Evolutionary conservation across 1,140 invertebrate species (phyloP).

Genomic region (Procambarus clarkii): DNA sequence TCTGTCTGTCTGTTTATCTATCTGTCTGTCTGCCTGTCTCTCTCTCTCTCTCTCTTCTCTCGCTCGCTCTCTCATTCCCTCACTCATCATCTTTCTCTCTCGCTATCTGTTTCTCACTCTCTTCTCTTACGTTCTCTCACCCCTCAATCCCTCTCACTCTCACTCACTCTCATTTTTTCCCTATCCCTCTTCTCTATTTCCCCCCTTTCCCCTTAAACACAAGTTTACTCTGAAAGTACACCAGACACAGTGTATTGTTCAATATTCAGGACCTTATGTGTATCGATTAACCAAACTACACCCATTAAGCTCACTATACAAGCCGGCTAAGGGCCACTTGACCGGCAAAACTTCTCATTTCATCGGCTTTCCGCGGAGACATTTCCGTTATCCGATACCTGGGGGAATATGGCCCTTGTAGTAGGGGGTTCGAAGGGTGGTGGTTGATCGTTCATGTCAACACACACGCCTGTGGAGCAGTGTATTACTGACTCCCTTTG

Average conservation of each 20-base stretch:
- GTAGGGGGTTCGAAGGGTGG: background rate
- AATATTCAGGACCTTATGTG: background rate
- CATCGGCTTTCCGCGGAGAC: background rate
- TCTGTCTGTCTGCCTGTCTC: background rate
- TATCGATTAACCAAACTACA: background rate
- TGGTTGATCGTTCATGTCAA: background rate
- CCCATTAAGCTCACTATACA: background rate
- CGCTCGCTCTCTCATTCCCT: background rate
- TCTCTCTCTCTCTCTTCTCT: background rate
- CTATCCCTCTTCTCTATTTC: background rate
- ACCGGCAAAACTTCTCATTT: background rate
- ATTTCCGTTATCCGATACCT: background rate
- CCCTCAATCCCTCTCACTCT: background rate
- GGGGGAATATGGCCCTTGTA: background rate
- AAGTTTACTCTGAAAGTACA: too few species aligned
- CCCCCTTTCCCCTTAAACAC: background rate
- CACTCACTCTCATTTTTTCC: background rate
- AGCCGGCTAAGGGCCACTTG: background rate
- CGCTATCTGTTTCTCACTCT: background rate
- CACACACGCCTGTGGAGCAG: background rate
- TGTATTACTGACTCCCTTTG: background rate
- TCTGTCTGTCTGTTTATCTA: background rate
- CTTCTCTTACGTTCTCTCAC: background rate
- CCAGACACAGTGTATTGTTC: background rate
- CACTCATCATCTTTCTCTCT: background rate